Conservation (phyloP, 2,797 vertebrate genomes). For the Tarsius wallacei region DNA sequence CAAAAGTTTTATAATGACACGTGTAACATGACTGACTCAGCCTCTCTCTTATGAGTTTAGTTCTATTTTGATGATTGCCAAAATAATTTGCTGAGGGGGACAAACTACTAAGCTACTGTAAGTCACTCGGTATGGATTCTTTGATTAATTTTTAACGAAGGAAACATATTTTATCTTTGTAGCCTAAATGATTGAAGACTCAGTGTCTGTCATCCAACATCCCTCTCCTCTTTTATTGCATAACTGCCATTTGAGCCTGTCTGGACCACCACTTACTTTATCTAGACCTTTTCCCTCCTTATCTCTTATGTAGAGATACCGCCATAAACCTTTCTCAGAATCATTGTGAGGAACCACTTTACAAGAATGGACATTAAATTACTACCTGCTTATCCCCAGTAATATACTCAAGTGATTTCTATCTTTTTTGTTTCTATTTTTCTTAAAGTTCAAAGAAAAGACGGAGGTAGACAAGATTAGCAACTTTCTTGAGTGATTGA, state of each 20-base stretch:
- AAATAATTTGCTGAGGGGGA: slow-evolving; percentile 25
- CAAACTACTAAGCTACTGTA: neutral
- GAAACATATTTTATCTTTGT: slow-evolving; percentile 57
- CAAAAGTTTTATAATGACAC: neutral
- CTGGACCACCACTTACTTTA: slow-evolving; percentile 11
- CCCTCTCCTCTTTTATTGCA: neutral
- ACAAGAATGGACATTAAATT: slow-evolving; percentile 55
- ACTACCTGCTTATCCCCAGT: neutral
- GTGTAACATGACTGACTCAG: neutral
- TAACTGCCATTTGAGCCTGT: neutral
- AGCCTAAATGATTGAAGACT: neutral
- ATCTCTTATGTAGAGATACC: slow-evolving; percentile 3
- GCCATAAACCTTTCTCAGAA: neutral
- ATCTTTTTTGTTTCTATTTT: neutral
- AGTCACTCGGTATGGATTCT: slow-evolving; percentile 9
- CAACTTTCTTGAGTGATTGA: neutral
- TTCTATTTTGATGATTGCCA: slow-evolving; percentile 17
- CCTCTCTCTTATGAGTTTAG: slow-evolving; percentile 21
- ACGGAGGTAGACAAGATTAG: neutral
- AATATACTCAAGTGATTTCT: neutral
- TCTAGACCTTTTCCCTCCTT: neutral
- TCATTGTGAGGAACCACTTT: slow-evolving; percentile 6
- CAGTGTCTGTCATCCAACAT: neutral
- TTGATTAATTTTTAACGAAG: slow-evolving; percentile 75
- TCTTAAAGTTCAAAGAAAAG: slow-evolving; percentile 28